phyloP scores from a whole-genome alignment of 1,140 invertebrate species.

The Diuraphis noxia region DNA sequence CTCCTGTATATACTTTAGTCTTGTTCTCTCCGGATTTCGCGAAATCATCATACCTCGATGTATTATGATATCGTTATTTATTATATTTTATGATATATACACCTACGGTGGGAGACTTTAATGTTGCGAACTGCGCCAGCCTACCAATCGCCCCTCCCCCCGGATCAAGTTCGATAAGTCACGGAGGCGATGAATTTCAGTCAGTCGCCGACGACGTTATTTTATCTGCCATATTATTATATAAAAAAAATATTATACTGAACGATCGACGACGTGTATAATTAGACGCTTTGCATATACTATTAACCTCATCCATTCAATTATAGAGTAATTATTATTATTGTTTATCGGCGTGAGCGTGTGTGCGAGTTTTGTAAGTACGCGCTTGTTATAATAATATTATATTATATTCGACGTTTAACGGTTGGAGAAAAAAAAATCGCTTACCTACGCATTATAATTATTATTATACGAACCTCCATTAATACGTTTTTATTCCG shows the following conservation, averaged over 20 bases:
- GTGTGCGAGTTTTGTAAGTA: background rate
- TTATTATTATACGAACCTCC: background rate
- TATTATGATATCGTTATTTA: background rate
- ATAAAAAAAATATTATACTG: background rate
- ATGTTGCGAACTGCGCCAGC: background rate
- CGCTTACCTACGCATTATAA: background rate
- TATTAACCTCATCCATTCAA: background rate
- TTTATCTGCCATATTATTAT: background rate
- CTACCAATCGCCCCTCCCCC: no score
- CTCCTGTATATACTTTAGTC: no score
- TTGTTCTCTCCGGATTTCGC: no score
- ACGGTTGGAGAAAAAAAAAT: background rate
- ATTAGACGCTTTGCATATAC: background rate
- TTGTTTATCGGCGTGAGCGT: background rate
- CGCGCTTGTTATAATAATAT: background rate
- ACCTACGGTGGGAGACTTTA: background rate
- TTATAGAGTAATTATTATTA: slow-evolving; percentile 1
- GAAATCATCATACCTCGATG: no score
- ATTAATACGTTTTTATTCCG: slow-evolving; percentile 1
- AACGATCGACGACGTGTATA: background rate
- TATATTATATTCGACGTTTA: background rate
- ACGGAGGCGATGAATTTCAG: background rate
- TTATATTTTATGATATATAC: background rate
- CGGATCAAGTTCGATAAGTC: background rate
- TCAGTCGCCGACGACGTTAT: background rate